Conservation (phyloP, 2,797 vertebrate genomes). For the Sebastes cheni region DNA sequence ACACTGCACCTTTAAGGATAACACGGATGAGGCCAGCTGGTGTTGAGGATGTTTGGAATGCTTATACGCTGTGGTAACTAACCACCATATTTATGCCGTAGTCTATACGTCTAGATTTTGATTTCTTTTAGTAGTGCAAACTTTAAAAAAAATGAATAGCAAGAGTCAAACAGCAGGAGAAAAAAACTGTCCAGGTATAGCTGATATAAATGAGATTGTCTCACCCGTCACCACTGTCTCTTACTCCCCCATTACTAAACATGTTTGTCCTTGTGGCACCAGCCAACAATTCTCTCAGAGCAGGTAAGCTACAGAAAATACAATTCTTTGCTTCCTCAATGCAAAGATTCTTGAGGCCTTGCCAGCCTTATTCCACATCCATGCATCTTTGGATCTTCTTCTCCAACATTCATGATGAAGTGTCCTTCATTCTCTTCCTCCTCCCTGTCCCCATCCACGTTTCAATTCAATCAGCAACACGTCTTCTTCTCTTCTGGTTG, state of each 20-base stretch:
- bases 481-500: conserved; percentile 73
- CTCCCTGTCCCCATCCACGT: rapidly evolving
- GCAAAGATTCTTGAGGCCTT: neutral
- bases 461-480: conserved; percentile 67
- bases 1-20: neutral
- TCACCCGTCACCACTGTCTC: neutral
- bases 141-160: neutral
- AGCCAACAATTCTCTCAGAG: neutral
- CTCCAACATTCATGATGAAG: neutral
- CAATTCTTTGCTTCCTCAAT: conserved; percentile 4
- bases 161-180: neutral
- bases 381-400: neutral
- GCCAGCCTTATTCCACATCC: neutral
- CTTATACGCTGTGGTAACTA: neutral
- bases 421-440: neutral
- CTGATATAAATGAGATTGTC: neutral
- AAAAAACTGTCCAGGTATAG: neutral
- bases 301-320: neutral
- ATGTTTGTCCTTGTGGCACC: neutral
- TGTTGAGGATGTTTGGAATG: neutral
- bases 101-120: neutral
- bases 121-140: neutral
- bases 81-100: neutral
- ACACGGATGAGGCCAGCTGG: neutral
- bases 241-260: neutral